These are phyloP conservation scores for Hiodon alosoides DNA, from an alignment of 2,113 vertebrate species.

Conservation along the genomic window DNA sequence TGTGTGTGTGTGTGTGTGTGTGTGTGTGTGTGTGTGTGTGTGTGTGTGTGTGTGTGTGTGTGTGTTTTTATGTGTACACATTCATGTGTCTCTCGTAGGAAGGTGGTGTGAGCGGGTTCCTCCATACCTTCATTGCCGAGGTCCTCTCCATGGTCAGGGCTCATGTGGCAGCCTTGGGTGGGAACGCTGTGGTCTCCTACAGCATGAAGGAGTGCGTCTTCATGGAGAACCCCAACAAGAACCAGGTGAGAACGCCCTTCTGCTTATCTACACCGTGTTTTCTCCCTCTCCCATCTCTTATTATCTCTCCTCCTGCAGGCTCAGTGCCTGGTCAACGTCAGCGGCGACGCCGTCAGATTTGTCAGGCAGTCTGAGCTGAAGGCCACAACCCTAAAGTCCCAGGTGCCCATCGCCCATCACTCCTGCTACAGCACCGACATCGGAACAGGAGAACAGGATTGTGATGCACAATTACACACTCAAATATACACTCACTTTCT, in stretches of 20 bases:
- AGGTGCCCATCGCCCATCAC: slow-evolving; percentile 29
- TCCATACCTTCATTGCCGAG: slow-evolving; percentile 92
- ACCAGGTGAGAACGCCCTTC: slow-evolving; percentile 71
- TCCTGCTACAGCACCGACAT: too few species aligned
- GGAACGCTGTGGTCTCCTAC: slow-evolving; percentile 94
- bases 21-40: too few species aligned
- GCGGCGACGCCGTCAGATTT: slow-evolving; percentile 89
- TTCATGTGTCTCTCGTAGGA: slow-evolving; percentile 62
- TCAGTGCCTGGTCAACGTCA: slow-evolving; percentile 97
- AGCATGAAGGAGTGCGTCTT: slow-evolving; percentile 98
- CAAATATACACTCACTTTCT: too few species aligned
- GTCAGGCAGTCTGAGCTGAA: slow-evolving; percentile 82
- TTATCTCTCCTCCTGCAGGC: slow-evolving; percentile 59
- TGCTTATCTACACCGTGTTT: not conserved
- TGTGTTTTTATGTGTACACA: not conserved
- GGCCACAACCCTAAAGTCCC: slow-evolving; percentile 45
- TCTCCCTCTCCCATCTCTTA: not conserved
- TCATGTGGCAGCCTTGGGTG: slow-evolving; percentile 89
- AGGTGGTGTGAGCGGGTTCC: slow-evolving; percentile 94
- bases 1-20: too few species aligned
- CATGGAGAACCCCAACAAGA: slow-evolving; percentile 98
- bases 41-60: too few species aligned
- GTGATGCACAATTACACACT: too few species aligned
- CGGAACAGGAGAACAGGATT: too few species aligned
- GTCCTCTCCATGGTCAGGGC: slow-evolving; percentile 97